Base-by-base conservation (phyloP, 2,888 invertebrate genomes). In the Hydrotaea cyrtoneurina region DNA sequence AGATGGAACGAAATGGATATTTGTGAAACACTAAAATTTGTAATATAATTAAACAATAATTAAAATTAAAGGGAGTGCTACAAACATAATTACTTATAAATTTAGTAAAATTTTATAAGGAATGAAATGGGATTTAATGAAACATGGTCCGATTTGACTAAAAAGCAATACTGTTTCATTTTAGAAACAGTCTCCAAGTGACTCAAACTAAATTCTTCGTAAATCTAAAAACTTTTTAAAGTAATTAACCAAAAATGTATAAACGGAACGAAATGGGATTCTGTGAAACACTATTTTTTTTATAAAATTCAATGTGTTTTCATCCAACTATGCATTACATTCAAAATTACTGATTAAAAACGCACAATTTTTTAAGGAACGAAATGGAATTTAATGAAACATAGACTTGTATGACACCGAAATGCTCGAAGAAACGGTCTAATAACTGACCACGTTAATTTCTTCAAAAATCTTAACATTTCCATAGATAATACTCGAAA, bases 321-420 rank as follows among this genome's bases (percentile, higher is more conserved):
- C n/a, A n/a, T n/a, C n/a, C n/a, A n/a, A n/a, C n/a, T n/a, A n/a
- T n/a, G n/a, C n/a, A n/a, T n/a, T n/a, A n/a, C n/a, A n/a, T n/a
- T n/a, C n/a, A n/a, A n/a, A n/a, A n/a, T n/a, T n/a, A n/a, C n/a
- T n/a, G n/a, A n/a, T n/a, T n/a, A n/a, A n/a, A n/a, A n/a, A n/a
- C n/a, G n/a, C n/a, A n/a, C n/a, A n/a, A n/a, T n/a, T n/a, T n/a
- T 23, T 8, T 39, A 64, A 21, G 62, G 36, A 62, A 62, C 62
- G 11, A 31, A 31, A 36, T 64, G n/a, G 64, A 36, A 64, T 80
- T 50, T 72, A 46, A 55, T 83, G 46, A 79, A 76, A 83, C 79
- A 82, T 76, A 79, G 76, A 83, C 72, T 76, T 66, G 50, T 72
- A n/a, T 62, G 19, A 8, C 26, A 59, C 15, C 7, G 17, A 53